A percentile compares a stretch with the other conserved stretches of the same genome.
Evolutionary conservation across 2,888 invertebrate species (phyloP).

Genomic region (Isoperla grammatica): DNA sequence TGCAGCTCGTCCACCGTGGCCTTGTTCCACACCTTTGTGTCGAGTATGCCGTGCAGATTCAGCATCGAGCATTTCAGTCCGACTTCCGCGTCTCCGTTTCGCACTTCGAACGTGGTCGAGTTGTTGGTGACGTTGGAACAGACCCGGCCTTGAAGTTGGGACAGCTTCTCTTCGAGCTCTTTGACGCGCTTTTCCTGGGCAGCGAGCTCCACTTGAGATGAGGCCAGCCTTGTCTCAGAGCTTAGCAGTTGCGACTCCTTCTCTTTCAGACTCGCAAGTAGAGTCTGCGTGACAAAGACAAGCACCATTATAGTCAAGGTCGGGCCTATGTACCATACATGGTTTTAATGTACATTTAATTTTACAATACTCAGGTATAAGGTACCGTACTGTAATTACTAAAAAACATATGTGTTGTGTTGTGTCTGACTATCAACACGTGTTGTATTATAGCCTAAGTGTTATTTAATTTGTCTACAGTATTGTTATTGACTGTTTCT

Average conservation of each 20-base stretch:
- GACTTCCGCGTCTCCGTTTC: no score
- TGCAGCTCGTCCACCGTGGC: slow-evolving; percentile 50
- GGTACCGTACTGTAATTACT: no score
- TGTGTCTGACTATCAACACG: no score
- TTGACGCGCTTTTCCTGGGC: slow-evolving; percentile 18
- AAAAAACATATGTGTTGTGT: no score
- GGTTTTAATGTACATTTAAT: no score
- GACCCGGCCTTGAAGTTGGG: not conserved
- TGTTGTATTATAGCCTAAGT: no score
- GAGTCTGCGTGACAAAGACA: slow-evolving; percentile 37
- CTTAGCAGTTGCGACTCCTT: slow-evolving; percentile 41
- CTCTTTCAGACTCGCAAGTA: slow-evolving; percentile 40
- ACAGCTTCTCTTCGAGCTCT: slow-evolving; percentile 19
- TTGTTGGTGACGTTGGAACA: no score
- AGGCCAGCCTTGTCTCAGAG: slow-evolving; percentile 15
- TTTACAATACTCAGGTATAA: no score
- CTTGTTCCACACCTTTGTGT: slow-evolving; percentile 54
- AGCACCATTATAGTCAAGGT: not conserved
- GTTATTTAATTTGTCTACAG: no score
- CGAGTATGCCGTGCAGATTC: slow-evolving; percentile 49
- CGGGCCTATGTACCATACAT: not conserved
- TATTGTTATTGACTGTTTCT: no score
- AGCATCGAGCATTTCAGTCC: no score
- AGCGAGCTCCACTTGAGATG: slow-evolving; percentile 5
- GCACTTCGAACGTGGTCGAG: no score